A percentile compares a stretch with the other conserved stretches of the same genome.
Evolutionary conservation across 2,888 invertebrate species (phyloP).

Genomic region (Caenorhabditis plicata): DNA sequence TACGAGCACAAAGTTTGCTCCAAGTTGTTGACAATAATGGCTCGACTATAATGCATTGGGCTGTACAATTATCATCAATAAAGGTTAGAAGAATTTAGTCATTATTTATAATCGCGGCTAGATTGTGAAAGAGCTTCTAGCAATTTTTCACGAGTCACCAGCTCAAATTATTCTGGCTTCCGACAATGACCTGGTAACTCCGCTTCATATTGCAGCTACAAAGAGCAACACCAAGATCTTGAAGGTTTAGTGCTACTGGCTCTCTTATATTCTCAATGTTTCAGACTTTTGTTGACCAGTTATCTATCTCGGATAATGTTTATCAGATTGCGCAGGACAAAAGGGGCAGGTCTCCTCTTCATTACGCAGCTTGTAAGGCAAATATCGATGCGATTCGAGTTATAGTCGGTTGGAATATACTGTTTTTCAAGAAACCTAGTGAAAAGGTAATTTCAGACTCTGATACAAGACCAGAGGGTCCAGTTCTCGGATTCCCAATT

Average conservation of each 20-base stretch:
- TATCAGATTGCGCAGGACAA: constrained; percentile 34
- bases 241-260: constrained; percentile 28
- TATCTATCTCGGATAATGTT: constrained; percentile 19
- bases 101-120: not conserved
- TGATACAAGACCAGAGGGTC: constrained; percentile 5
- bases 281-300: constrained; percentile 16
- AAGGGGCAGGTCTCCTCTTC: constrained; percentile 50
- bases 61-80: constrained; percentile 34
- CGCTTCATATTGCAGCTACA: constrained; percentile 57
- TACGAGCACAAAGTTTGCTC: not conserved
- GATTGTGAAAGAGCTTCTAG: constrained; percentile 5
- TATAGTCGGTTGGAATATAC: constrained; percentile 16
- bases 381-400: constrained; percentile 31
- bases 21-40: constrained; percentile 21
- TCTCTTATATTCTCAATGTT: not conserved
- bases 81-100: constrained; percentile 9
- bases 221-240: constrained; percentile 46
- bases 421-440: too few relatives aligned
- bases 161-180: constrained; percentile 26
- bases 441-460: not conserved
- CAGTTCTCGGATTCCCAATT: constrained; percentile 38
- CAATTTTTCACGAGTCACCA: not conserved
- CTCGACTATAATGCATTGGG: constrained; percentile 56
- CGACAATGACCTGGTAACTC: constrained; percentile 52
- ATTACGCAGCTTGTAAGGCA: constrained; percentile 53